Percentiles rank a stretch among this genome's conserved stretches.
These are phyloP conservation scores for Rhodinocichla rosea DNA, from an alignment of 2,113 vertebrate genomes.

Conservation along the genomic window DNA sequence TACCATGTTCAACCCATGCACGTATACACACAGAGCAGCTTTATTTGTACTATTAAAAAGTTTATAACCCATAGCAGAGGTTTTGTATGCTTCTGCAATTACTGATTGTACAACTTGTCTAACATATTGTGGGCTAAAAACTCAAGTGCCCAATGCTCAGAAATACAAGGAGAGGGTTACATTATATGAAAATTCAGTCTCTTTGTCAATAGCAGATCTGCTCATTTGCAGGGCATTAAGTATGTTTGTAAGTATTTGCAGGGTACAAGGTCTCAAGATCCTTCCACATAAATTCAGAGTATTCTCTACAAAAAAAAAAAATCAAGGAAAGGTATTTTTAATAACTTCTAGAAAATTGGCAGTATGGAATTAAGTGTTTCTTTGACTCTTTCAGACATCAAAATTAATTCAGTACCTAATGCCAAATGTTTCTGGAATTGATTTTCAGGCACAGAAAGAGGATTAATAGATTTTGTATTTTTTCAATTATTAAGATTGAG, in stretches of 20 bases:
- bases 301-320: not conserved
- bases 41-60: not conserved
- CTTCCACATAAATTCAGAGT: not conserved
- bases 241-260: not conserved
- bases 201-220: not conserved
- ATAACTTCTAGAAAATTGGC: not conserved
- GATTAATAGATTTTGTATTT: not conserved
- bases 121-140: not conserved
- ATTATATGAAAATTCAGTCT: not conserved
- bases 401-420: not conserved
- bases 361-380: not conserved
- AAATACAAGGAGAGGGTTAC: not conserved
- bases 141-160: not conserved
- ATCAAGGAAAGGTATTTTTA: constrained; percentile 60
- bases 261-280: not conserved
- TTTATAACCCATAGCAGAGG: not conserved
- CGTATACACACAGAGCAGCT: not conserved
- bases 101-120: not conserved
- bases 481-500: not conserved
- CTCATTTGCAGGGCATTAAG: not conserved
- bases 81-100: not conserved
- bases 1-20: no score
- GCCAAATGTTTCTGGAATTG: not conserved
- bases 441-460: not conserved
- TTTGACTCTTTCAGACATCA: not conserved